Conservation (phyloP, 2,888 invertebrate species). For the Colostygia pectinataria region DNA sequence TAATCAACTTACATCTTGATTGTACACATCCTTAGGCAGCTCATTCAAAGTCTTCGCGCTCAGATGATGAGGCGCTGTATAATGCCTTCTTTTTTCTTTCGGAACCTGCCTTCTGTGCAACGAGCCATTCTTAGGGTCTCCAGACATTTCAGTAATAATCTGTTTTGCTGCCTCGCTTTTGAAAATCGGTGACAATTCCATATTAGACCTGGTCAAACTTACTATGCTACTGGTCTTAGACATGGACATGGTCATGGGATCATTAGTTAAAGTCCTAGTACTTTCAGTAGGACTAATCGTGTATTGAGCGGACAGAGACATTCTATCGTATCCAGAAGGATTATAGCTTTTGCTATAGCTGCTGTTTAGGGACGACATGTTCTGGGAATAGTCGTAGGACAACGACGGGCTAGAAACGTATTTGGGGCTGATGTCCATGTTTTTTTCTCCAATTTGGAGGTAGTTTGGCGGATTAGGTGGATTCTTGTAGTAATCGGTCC, state of each 20-base stretch:
- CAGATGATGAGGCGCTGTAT: constrained; percentile 92
- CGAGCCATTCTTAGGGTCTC: constrained; percentile 78
- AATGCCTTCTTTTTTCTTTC: constrained; percentile 92
- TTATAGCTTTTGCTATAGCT: constrained; percentile 72
- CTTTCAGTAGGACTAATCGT: constrained; percentile 76
- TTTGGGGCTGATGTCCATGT: constrained; percentile 73
- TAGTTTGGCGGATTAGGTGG: constrained; percentile 58
- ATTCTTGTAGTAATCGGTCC: constrained; percentile 68
- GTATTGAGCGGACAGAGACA: constrained; percentile 72
- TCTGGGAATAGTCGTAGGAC: constrained; percentile 73
- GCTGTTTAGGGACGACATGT: constrained; percentile 69
- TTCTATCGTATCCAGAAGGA: constrained; percentile 61
- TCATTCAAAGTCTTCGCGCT: constrained; percentile 84
- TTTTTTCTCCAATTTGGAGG: constrained; percentile 57
- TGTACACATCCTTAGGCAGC: constrained; percentile 72
- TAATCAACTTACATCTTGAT: constrained; percentile 77
- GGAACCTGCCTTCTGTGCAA: constrained; percentile 88
- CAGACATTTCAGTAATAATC: constrained; percentile 91
- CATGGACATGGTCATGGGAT: constrained; percentile 60
- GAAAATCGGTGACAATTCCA: constrained; percentile 90
- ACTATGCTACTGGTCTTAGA: constrained; percentile 76
- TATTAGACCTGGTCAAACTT: constrained; percentile 71
- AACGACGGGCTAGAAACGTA: constrained; percentile 75
- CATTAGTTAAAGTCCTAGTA: constrained; percentile 72
- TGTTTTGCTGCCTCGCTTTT: constrained; percentile 94